phyloP scores from a whole-genome alignment of 2,888 invertebrate genomes.

The Hipparchia semele region DNA sequence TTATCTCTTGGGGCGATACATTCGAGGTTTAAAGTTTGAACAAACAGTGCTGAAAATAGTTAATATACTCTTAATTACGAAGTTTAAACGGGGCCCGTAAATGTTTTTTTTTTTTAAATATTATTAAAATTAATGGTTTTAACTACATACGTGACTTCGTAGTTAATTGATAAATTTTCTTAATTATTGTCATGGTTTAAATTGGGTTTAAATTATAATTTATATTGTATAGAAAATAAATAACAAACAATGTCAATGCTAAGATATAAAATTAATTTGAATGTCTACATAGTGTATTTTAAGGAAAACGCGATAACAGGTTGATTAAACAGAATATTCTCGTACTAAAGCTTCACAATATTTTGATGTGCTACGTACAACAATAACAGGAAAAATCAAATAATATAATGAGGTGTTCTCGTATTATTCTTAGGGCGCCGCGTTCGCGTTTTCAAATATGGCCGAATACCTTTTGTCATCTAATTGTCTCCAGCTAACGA shows the following conservation, averaged over 20 bases:
- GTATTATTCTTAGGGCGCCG: conserved; percentile 11
- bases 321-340: conserved; percentile 11
- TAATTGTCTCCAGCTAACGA: conserved; percentile 51
- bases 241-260: neutral
- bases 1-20: too few relatives aligned
- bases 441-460: conserved; percentile 23
- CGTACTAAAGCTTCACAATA: conserved; percentile 9
- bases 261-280: neutral
- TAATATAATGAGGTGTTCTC: conserved; percentile 8
- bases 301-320: conserved; percentile 28
- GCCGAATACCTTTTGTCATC: conserved; percentile 33
- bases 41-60: too few relatives aligned
- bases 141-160: too few relatives aligned
- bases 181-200: too few relatives aligned
- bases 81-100: too few relatives aligned
- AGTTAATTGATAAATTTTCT: too few relatives aligned
- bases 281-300: conserved; percentile 10
- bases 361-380: conserved; percentile 29
- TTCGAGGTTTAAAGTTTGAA: too few relatives aligned
- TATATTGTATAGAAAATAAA: neutral
- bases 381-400: conserved; percentile 41
- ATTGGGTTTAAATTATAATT: neutral
- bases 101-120: too few relatives aligned
- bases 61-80: too few relatives aligned
- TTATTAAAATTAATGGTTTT: too few relatives aligned